Conservation (phyloP, 2,113 vertebrate species). For the Malurus alboscapulatus region DNA sequence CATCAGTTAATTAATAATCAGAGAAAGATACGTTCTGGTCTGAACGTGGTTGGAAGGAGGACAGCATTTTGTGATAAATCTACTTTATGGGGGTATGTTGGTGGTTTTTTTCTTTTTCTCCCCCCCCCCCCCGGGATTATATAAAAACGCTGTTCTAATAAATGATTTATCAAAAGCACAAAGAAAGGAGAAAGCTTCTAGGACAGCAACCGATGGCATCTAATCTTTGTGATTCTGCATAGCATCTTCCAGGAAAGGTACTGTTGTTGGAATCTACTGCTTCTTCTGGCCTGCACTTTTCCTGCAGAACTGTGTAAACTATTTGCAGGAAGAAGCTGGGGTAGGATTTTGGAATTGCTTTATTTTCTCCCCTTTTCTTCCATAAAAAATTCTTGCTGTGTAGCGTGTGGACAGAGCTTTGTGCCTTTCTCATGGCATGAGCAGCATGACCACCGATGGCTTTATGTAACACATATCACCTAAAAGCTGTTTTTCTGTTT, state of each 20-base stretch:
- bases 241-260: not conserved
- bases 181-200: slow-evolving; percentile 23
- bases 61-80: slow-evolving; percentile 64
- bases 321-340: not conserved
- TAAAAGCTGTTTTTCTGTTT: not conserved
- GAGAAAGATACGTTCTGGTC: slow-evolving; percentile 37
- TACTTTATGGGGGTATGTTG: slow-evolving; percentile 25
- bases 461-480: not conserved
- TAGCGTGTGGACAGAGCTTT: accelerated
- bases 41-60: slow-evolving; percentile 55
- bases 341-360: not conserved
- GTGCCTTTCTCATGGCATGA: not conserved
- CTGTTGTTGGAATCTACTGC: not conserved
- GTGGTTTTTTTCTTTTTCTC: accelerated
- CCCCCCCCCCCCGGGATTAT: not conserved
- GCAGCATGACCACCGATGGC: not conserved
- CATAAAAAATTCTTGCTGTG: not conserved
- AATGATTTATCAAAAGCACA: slow-evolving; percentile 58
- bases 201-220: not conserved
- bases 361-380: not conserved
- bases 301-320: not conserved
- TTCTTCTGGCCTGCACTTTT: not conserved
- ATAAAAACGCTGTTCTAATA: slow-evolving; percentile 44
- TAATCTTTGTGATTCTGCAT: not conserved
- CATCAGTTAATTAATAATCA: slow-evolving; percentile 65